Evolutionary conservation across 2,888 invertebrate genomes (phyloP).

Genomic region (Aspidapion aeneum): DNA sequence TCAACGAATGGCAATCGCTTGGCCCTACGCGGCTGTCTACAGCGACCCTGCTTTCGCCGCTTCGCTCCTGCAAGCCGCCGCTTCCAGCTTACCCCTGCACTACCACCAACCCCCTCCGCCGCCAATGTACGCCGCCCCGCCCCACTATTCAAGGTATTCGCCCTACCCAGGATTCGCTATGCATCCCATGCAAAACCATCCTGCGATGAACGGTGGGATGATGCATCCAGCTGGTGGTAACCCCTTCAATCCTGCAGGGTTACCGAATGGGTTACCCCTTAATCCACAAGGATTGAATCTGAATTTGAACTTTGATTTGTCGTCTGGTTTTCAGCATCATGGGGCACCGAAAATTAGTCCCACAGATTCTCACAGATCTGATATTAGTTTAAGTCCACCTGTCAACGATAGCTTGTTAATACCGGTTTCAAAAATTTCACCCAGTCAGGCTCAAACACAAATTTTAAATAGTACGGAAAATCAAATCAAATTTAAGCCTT

Average conservation of each 20-base stretch:
- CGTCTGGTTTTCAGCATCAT: constrained; percentile 23
- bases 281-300: constrained; percentile 38
- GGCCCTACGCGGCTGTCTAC: constrained; percentile 94
- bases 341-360: constrained; percentile 35
- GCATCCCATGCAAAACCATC: constrained; percentile 49
- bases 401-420: constrained; percentile 40
- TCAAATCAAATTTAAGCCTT: constrained; percentile 73
- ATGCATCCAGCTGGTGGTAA: constrained; percentile 36
- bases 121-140: constrained; percentile 56
- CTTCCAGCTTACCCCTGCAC: constrained; percentile 58
- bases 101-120: constrained; percentile 56
- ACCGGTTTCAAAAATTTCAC: constrained; percentile 39
- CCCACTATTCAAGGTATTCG: constrained; percentile 49
- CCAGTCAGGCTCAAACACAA: constrained; percentile 40
- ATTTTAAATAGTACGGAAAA: constrained; percentile 44
- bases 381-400: constrained; percentile 45
- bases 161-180: constrained; percentile 51
- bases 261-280: constrained; percentile 43
- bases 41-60: constrained; percentile 93
- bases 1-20: constrained; percentile 88
- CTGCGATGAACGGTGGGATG: constrained; percentile 39
- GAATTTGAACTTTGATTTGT: constrained; percentile 38
- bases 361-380: constrained; percentile 42
- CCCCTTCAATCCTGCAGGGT: constrained; percentile 37
- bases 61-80: constrained; percentile 86